Base-by-base conservation (phyloP, 1,140 invertebrate species). In the Subanguina moxae region DNA sequence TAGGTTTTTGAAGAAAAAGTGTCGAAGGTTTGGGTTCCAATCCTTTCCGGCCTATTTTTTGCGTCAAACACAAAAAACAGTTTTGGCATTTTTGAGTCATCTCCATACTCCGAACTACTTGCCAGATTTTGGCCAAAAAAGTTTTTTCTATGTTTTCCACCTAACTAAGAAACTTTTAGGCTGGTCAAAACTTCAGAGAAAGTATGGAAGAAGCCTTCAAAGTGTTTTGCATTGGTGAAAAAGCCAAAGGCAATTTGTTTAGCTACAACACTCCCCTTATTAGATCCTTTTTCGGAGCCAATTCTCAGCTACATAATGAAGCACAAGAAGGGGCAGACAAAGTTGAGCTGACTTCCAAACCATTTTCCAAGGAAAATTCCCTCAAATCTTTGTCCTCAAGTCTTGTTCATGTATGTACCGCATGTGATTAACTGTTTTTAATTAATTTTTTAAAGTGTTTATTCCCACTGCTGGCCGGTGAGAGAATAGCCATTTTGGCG, bases 401-500 rank as follows among this genome's bases (percentile, higher is more conserved):
- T 15, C 32, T 70, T 17, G 21, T 56, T 59, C 52, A 0, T 17
- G 67, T 70, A 30, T 1, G 32, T 67, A 45, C 69, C 38, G 25
- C 25, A 42, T 15, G 28, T 56, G 8, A 19, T 45, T 25, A 42
- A 17, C 17, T 42, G 11, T 64, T 28, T 17, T 72, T 21, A 38
- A n/a, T 70, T 72, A 19, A 57, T 38, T 30, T 59, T 57, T 46
- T 48, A 62, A 46, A 76, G 72, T 76, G 71, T 27, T 21, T 76
- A 19, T 75, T 70, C 43, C 77, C 74, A 21, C 30, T 76, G 25
- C 23, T 76, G 42, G 45, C 59, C 1, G 74, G 77, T 13, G 77
- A 76, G 27, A 46, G 58, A 48, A 69, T 76, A 17, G 76, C 71
- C 17, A 67, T 76, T 66, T 19, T 76, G 25, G 74, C 77, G 13